Conservation (phyloP, 2,113 vertebrate genomes). For the Catharus bicknelli region DNA sequence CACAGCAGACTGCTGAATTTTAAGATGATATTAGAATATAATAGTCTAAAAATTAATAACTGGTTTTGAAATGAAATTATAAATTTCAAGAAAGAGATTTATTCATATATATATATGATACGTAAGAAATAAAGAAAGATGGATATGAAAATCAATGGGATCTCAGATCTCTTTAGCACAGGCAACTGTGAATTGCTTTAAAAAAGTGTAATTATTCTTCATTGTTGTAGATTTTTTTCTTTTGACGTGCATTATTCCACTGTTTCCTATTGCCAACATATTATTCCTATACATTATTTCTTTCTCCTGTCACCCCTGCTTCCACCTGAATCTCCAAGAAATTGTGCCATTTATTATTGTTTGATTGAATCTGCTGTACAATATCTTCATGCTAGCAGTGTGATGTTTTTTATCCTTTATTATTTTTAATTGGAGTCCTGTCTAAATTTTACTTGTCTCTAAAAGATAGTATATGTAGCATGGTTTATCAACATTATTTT, state of each 20-base stretch:
- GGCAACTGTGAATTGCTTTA: background rate
- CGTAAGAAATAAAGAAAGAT: background rate
- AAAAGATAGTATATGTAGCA: background rate
- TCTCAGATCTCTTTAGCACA: background rate
- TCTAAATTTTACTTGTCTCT: background rate
- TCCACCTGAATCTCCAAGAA: background rate
- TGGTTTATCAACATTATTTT: background rate
- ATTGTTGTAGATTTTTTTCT: background rate
- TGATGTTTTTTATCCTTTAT: background rate
- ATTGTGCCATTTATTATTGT: background rate
- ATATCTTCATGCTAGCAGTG: background rate
- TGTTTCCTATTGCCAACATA: background rate
- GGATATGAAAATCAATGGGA: background rate
- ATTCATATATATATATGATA: background rate
- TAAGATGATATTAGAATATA: background rate
- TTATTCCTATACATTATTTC: background rate
- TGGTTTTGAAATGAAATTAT: background rate
- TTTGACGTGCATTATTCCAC: background rate
- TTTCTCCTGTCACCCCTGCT: background rate
- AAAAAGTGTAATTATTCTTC: background rate
- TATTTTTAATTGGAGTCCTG: background rate
- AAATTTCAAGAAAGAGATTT: background rate
- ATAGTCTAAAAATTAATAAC: background rate
- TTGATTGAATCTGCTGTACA: background rate
- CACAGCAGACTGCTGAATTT: constrained; percentile 4